A percentile compares a stretch with the other conserved stretches of the same genome.
phyloP scores from a whole-genome alignment of 2,113 vertebrate species.

The Pangasianodon gigas region DNA sequence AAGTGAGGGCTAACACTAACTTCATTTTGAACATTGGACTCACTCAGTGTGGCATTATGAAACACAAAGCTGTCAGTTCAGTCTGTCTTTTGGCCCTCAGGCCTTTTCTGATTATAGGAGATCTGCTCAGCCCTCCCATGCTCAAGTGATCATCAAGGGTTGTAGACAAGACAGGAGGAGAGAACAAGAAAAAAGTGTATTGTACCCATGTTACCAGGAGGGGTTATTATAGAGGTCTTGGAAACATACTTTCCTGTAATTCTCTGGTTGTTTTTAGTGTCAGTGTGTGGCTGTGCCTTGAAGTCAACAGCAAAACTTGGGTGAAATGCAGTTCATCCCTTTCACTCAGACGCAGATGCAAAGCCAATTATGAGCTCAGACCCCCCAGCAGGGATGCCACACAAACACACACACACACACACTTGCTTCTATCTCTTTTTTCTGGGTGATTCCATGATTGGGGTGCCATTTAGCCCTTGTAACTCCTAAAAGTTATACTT shows the following conservation, averaged over 20 bases:
- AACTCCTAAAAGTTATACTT: background rate
- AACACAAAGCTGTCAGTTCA: conserved; percentile 44
- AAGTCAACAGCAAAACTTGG: conserved; percentile 28
- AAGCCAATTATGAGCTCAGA: conserved; percentile 46
- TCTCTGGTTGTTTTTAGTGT: conserved; percentile 28
- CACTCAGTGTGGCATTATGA: conserved; percentile 32
- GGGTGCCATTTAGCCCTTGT: background rate
- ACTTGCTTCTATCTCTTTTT: background rate
- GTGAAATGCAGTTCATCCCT: conserved; percentile 30
- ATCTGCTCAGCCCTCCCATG: conserved; percentile 35
- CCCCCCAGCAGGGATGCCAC: conserved; percentile 13
- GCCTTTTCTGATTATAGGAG: conserved; percentile 45
- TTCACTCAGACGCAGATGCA: conserved; percentile 30
- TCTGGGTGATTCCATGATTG: background rate
- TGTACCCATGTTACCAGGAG: conserved; percentile 41
- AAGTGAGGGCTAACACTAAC: background rate
- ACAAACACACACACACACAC: background rate
- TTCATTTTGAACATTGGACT: conserved; percentile 24
- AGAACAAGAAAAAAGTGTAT: background rate
- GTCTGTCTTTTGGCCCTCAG: conserved; percentile 37
- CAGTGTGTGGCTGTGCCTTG: conserved; percentile 31
- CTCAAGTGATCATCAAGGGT: conserved; percentile 32
- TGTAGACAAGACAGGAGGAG: background rate
- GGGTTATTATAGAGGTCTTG: conserved; percentile 38
- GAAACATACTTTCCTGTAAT: conserved; percentile 42